Evolutionary conservation across 2,797 vertebrate genomes (phyloP).

Genomic region (Vultur gryphus): DNA sequence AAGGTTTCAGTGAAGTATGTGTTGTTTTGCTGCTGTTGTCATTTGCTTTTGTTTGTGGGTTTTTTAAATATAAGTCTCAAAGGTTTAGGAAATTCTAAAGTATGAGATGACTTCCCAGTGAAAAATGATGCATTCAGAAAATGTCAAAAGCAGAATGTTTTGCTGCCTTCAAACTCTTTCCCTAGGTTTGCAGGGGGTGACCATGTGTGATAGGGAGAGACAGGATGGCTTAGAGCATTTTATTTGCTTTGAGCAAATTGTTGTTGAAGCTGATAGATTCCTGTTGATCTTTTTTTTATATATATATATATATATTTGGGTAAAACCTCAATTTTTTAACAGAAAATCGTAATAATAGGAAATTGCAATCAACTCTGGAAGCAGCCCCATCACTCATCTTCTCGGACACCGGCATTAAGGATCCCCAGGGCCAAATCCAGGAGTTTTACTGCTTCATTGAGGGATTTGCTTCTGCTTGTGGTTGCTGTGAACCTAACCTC

Average conservation of each 20-base stretch:
- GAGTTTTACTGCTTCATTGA: neutral
- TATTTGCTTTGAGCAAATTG: neutral
- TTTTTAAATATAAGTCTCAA: neutral
- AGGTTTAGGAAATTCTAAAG: neutral
- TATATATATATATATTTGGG: neutral
- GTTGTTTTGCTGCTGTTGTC: neutral
- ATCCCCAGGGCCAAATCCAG: neutral
- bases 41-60: neutral
- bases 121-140: slow-evolving; percentile 20
- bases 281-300: neutral
- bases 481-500: neutral
- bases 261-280: neutral
- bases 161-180: neutral
- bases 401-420: neutral
- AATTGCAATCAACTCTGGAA: neutral
- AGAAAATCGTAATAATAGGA: neutral
- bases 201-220: neutral
- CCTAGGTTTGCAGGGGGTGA: neutral
- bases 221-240: neutral
- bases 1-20: neutral
- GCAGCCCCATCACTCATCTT: neutral
- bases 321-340: neutral
- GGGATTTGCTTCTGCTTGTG: neutral
- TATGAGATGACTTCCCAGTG: neutral
- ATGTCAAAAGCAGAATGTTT: neutral